Evolutionary conservation across 2,113 vertebrate species (phyloP).

Genomic region (Tiliqua scincoides): DNA sequence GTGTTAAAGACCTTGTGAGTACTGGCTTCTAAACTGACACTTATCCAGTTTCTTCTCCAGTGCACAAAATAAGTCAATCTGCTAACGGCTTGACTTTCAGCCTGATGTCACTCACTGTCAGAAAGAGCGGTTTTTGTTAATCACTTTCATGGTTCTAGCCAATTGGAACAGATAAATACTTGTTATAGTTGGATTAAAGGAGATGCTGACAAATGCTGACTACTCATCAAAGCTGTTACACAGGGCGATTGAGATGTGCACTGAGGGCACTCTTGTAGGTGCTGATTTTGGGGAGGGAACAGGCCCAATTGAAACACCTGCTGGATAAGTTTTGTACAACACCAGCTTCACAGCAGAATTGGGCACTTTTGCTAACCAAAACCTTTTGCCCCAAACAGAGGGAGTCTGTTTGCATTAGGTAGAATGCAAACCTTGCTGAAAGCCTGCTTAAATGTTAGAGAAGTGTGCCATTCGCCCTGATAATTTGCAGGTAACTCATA

Average conservation of each 20-base stretch:
- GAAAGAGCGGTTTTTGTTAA: background rate
- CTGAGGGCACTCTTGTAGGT: no score
- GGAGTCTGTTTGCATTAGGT: background rate
- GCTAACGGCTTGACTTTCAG: background rate
- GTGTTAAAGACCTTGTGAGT: background rate
- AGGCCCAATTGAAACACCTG: background rate
- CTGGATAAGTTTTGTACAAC: background rate
- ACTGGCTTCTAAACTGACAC: background rate
- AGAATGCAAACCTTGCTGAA: background rate
- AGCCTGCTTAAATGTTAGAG: background rate
- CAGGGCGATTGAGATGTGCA: background rate
- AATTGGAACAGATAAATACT: background rate
- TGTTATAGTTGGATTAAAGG: background rate
- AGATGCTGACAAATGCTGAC: background rate
- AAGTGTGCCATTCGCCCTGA: background rate
- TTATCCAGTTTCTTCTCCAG: background rate
- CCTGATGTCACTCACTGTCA: background rate
- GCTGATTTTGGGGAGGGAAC: background rate
- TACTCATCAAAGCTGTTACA: background rate
- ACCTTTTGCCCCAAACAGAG: background rate
- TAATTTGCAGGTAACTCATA: background rate
- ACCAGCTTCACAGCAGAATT: background rate
- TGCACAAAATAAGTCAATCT: background rate
- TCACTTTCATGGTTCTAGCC: background rate
- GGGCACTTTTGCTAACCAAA: background rate